Conservation (phyloP, 1,140 invertebrate species). For the Spodoptera litura region DNA sequence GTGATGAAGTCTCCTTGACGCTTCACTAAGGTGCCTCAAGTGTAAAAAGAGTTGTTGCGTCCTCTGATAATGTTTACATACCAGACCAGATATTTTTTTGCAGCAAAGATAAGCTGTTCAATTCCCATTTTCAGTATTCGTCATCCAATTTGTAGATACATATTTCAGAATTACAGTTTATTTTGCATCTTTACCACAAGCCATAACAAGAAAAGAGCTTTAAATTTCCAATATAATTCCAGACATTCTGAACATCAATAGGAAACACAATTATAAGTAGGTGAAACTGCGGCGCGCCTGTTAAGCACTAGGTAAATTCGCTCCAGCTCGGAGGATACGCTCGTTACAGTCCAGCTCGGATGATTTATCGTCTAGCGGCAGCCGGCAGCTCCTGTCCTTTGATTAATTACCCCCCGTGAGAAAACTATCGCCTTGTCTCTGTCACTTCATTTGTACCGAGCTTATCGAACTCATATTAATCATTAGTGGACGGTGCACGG, state of each 20-base stretch:
- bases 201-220: too few species aligned
- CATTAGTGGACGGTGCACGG: slow-evolving; percentile 47
- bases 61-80: background rate
- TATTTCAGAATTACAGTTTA: too few species aligned
- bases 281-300: background rate
- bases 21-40: slow-evolving; percentile 7
- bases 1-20: slow-evolving; percentile 11
- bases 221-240: too few species aligned
- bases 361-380: slow-evolving; percentile 64
- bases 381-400: slow-evolving; percentile 55
- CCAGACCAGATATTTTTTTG: background rate
- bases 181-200: too few species aligned
- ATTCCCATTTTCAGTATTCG: too few species aligned
- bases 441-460: slow-evolving; percentile 64
- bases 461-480: slow-evolving; percentile 65
- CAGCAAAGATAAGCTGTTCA: too few species aligned
- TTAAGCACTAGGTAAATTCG: slow-evolving; percentile 47
- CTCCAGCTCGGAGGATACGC: slow-evolving; percentile 36
- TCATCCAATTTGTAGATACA: too few species aligned
- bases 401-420: slow-evolving; percentile 71
- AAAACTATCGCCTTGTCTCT: slow-evolving; percentile 69
- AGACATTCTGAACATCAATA: background rate
- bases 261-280: background rate
- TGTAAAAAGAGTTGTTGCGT: background rate
- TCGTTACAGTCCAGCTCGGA: slow-evolving; percentile 59